Evolutionary conservation across 1,140 invertebrate species (phyloP).

Genomic region (Cataglyphis hispanica): DNA sequence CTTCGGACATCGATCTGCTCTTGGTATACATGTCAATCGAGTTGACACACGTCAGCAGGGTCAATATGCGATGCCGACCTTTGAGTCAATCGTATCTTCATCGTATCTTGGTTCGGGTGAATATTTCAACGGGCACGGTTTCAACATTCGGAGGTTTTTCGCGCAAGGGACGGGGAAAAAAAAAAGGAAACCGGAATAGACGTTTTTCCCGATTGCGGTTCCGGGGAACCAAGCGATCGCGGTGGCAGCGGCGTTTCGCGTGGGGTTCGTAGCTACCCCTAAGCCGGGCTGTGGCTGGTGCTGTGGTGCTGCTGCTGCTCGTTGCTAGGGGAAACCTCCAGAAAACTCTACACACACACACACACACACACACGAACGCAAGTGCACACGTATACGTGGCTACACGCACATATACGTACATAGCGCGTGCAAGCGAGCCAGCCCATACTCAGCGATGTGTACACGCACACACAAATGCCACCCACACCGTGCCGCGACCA

Average conservation of each 20-base stretch:
- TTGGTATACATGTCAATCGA: slow-evolving; percentile 25
- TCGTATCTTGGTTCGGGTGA: slow-evolving; percentile 18
- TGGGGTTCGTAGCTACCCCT: slow-evolving; percentile 85
- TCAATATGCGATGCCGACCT: slow-evolving; percentile 42
- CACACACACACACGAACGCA: slow-evolving; percentile 59
- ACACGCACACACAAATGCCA: slow-evolving; percentile 65
- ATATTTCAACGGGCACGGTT: slow-evolving; percentile 45
- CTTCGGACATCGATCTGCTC: slow-evolving; percentile 11
- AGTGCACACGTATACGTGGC: slow-evolving; percentile 44
- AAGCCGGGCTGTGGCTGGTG: slow-evolving; percentile 83
- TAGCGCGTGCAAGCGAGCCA: slow-evolving; percentile 65
- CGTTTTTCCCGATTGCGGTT: slow-evolving; percentile 15
- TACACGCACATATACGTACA: slow-evolving; percentile 70
- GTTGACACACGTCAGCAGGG: slow-evolving; percentile 22
- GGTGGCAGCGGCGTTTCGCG: slow-evolving; percentile 75
- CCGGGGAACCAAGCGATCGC: slow-evolving; percentile 13
- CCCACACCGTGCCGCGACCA: slow-evolving; percentile 59
- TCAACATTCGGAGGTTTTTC: slow-evolving; percentile 25
- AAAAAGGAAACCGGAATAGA: neutral
- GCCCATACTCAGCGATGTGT: slow-evolving; percentile 69
- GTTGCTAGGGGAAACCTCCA: slow-evolving; percentile 87
- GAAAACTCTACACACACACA: slow-evolving; percentile 84
- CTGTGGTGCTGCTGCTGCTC: slow-evolving; percentile 80
- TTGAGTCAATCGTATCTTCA: slow-evolving; percentile 35
- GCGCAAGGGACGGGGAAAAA: neutral